phyloP scores from a whole-genome alignment of 1,140 invertebrate species.

The Sinella curviseta region DNA sequence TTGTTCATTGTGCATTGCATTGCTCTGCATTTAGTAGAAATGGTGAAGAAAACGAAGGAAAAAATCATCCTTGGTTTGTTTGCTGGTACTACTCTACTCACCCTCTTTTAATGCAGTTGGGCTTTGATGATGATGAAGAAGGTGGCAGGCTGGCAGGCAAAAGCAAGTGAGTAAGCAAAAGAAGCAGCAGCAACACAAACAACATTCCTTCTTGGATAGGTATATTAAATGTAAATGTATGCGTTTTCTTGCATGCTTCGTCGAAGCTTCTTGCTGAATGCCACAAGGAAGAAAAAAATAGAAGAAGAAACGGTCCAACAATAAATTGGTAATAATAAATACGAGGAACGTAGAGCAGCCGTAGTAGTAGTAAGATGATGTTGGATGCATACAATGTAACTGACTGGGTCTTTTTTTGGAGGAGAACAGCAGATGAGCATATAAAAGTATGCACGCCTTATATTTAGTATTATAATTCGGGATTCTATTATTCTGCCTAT shows the following conservation, averaged over 20 bases:
- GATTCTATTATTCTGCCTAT: background rate
- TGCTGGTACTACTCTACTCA: too few species aligned
- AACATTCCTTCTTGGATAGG: background rate
- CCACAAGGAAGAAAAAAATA: background rate
- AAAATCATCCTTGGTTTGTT: too few species aligned
- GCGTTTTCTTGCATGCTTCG: background rate
- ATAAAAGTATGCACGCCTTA: too few species aligned
- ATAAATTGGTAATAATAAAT: background rate
- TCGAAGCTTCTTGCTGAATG: background rate
- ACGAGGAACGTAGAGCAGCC: background rate
- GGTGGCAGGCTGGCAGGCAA: background rate
- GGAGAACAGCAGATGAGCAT: too few species aligned
- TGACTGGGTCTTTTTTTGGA: too few species aligned
- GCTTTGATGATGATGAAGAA: background rate
- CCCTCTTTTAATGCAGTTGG: background rate
- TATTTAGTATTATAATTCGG: too few species aligned
- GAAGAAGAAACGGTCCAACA: conserved; percentile 9
- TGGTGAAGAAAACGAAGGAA: too few species aligned
- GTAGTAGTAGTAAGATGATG: background rate
- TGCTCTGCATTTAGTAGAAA: too few species aligned
- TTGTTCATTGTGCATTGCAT: conserved; percentile 9
- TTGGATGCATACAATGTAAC: too few species aligned
- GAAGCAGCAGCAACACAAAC: background rate
- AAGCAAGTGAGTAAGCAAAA: background rate
- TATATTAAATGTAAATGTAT: conserved; percentile 14